phyloP scores from a whole-genome alignment of 2,113 vertebrate genomes.

The Trachemys scripta region DNA sequence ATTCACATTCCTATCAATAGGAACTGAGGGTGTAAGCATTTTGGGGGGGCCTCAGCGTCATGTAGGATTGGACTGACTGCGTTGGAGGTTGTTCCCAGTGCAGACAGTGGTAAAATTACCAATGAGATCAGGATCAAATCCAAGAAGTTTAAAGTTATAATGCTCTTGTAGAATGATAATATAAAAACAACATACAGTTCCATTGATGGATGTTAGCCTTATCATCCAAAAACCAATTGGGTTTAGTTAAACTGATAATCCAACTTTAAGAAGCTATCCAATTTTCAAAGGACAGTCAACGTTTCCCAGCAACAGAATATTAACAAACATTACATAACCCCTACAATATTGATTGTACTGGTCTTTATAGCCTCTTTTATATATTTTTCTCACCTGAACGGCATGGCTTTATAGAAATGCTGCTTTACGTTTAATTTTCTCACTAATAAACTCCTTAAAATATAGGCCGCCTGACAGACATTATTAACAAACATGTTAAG shows the following conservation, averaged over 20 bases:
- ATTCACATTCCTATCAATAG: neutral
- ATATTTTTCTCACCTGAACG: constrained; percentile 25
- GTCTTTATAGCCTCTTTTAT: constrained; percentile 20
- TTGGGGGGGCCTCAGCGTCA: neutral
- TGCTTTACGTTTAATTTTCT: constrained; percentile 34
- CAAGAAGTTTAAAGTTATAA: neutral
- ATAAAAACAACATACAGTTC: neutral
- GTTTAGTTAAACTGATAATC: constrained; percentile 17
- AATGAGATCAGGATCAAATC: neutral
- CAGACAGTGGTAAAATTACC: neutral
- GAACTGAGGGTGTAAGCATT: rapidly evolving
- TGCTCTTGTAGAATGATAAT: neutral
- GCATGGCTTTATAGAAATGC: constrained; percentile 4
- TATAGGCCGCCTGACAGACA: constrained; percentile 15
- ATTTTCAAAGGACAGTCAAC: neutral
- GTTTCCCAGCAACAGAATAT: constrained; percentile 4
- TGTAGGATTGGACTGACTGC: neutral
- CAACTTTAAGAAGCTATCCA: neutral
- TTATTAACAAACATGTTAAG: constrained; percentile 38
- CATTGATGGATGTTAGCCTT: neutral
- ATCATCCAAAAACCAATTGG: neutral
- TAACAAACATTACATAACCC: constrained; percentile 15
- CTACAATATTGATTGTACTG: constrained; percentile 40
- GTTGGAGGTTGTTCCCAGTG: neutral
- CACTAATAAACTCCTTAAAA: constrained; percentile 53